Conservation (phyloP, 35 echinoderm and acorn worm genomes). For the Patiria miniata region DNA sequence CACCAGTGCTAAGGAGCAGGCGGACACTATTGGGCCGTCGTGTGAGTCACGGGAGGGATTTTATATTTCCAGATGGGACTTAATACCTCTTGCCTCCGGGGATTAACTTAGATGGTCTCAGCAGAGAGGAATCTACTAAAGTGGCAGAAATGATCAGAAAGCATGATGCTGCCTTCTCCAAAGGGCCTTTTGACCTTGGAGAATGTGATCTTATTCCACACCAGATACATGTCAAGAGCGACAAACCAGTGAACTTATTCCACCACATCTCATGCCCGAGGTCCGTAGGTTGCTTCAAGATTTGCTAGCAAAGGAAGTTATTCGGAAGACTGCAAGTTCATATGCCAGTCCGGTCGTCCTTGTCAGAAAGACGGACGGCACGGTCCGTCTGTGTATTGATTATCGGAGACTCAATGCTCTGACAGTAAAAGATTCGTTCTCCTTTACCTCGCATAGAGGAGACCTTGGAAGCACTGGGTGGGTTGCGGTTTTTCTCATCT, state of each 20-base stretch:
- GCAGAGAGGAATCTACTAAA: not conserved
- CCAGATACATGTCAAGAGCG: not conserved
- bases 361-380: too few relatives aligned
- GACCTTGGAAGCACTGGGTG: conserved; percentile 23
- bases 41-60: too few relatives aligned
- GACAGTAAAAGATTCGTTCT: conserved; percentile 22
- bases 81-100: not conserved
- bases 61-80: too few relatives aligned
- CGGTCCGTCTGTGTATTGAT: too few relatives aligned
- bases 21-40: too few relatives aligned
- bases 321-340: conserved; percentile 36
- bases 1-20: too few relatives aligned
- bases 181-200: conserved; percentile 20
- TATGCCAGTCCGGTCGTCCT: conserved; percentile 68
- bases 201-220: conserved; percentile 44
- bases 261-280: conserved; percentile 18
- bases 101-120: conserved; percentile 32
- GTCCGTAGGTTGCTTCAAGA: conserved; percentile 49
- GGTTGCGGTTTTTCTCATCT: not conserved
- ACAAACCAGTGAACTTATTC: conserved; percentile 48
- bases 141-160: not conserved
- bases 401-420: conserved; percentile 40
- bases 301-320: conserved; percentile 51
- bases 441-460: too few relatives aligned
- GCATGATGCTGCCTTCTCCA: conserved; percentile 28